phyloP scores from a whole-genome alignment of 2,113 vertebrate genomes.

The Shinisaurus crocodilurus region DNA sequence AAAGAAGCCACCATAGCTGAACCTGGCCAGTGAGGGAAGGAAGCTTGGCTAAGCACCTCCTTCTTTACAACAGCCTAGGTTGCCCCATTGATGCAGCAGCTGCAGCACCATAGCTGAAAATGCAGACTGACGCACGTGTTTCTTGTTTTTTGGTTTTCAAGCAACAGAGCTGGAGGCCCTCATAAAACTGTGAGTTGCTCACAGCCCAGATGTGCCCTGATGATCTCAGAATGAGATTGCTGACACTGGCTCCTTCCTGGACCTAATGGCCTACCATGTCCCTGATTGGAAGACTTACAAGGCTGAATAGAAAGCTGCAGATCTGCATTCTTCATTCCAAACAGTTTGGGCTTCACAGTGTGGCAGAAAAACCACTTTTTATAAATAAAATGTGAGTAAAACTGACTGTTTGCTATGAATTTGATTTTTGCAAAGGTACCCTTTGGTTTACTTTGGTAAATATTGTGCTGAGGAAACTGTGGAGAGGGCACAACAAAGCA shows the following conservation, averaged over 20 bases:
- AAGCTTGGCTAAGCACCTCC: too few species aligned
- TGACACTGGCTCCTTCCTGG: neutral
- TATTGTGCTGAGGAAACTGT: neutral
- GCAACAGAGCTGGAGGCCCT: neutral
- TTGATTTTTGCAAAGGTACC: neutral
- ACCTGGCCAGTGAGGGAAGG: neutral
- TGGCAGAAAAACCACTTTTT: slow-evolving; percentile 48
- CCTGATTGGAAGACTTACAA: neutral
- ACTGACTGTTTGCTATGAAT: neutral
- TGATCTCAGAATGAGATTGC: neutral
- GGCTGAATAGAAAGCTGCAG: neutral
- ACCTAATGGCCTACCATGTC: neutral
- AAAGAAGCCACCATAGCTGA: too few species aligned
- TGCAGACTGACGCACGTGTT: neutral
- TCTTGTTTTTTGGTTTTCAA: too few species aligned
- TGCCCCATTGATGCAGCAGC: neutral
- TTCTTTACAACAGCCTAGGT: neutral
- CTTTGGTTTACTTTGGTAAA: slow-evolving; percentile 8
- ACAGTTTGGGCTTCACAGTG: neutral
- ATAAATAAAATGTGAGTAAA: slow-evolving; percentile 33
- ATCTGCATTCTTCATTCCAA: neutral
- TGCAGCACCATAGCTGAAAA: neutral
- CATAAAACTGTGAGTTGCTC: neutral
- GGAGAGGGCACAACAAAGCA: neutral
- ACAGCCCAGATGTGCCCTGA: neutral